These are phyloP conservation scores for Pocillopora grandis DNA, from an alignment of 92 coral and sea anemone genomes.

Conservation along the genomic window DNA sequence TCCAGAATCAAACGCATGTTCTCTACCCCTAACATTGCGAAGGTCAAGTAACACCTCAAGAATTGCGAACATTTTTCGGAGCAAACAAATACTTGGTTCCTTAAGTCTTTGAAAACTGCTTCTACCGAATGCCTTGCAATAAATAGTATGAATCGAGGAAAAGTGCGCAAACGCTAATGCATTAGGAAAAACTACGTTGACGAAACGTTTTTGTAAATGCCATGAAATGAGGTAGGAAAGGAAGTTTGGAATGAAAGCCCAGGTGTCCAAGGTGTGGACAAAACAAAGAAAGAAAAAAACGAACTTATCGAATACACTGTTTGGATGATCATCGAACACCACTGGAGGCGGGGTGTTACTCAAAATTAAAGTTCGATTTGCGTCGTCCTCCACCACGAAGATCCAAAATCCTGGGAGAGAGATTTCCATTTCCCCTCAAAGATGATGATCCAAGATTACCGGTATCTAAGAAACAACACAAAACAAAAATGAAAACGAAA, in stretches of 20 bases:
- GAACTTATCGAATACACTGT: too few relatives aligned
- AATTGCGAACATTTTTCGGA: too few relatives aligned
- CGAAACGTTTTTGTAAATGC: too few relatives aligned
- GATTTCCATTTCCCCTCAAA: slow-evolving; percentile 37
- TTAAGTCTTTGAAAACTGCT: too few relatives aligned
- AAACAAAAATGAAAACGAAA: background rate
- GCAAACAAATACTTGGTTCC: too few relatives aligned
- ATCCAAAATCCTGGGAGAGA: slow-evolving; percentile 78
- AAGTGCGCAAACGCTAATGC: too few relatives aligned
- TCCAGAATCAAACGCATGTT: too few relatives aligned
- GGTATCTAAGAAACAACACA: slow-evolving; percentile 43
- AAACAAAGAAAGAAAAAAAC: background rate
- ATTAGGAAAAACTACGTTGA: too few relatives aligned
- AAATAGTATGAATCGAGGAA: too few relatives aligned
- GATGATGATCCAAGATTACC: slow-evolving; percentile 57
- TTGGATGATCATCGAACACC: background rate
- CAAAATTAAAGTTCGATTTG: slow-evolving; percentile 59
- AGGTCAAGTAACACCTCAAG: too few relatives aligned
- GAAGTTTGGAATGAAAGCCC: background rate
- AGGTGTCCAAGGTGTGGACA: background rate
- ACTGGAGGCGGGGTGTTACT: background rate
- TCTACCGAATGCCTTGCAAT: too few relatives aligned
- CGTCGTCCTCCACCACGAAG: slow-evolving; percentile 63
- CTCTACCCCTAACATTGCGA: too few relatives aligned
- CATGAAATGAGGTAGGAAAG: background rate